Percentiles rank a stretch among this genome's conserved stretches.
Conservation (phyloP, 2,888 invertebrate genomes). For the Synergus umbraculus region DNA sequence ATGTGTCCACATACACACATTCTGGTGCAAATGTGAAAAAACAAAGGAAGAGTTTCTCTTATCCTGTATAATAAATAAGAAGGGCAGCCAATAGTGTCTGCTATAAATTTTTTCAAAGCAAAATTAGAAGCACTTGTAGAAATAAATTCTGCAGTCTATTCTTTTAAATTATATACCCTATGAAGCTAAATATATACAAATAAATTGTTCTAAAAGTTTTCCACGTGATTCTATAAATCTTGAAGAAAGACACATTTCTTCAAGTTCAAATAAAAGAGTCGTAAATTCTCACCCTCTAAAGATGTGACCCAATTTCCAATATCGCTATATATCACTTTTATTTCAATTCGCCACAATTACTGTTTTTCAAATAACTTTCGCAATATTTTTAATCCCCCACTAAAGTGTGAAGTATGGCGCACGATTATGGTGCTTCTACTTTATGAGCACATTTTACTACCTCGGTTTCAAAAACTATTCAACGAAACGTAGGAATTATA, state of each 20-base stretch:
- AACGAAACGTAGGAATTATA: not conserved
- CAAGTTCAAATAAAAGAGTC: not conserved
- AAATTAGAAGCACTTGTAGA: not conserved
- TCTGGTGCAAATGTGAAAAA: conserved; percentile 23
- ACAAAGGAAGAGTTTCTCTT: conserved; percentile 9
- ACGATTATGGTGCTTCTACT: not conserved
- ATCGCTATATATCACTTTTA: not conserved
- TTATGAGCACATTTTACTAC: not conserved
- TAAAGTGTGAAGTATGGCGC: not conserved
- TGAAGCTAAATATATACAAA: too few relatives aligned
- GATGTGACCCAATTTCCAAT: not conserved
- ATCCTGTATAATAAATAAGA: conserved; percentile 33
- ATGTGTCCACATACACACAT: conserved; percentile 21
- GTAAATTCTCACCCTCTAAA: not conserved
- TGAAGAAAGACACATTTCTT: not conserved
- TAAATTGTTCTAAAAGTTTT: too few relatives aligned
- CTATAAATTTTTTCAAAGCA: not conserved
- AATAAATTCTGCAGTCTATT: not conserved
- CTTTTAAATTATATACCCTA: too few relatives aligned
- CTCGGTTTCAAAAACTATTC: not conserved
- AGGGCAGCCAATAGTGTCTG: not conserved
- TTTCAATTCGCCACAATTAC: not conserved
- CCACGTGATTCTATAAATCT: too few relatives aligned
- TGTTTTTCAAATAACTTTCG: not conserved
- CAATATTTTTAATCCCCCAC: not conserved